Evolutionary conservation across 2,113 vertebrate species (phyloP).

Genomic region (Siniperca knerii): DNA sequence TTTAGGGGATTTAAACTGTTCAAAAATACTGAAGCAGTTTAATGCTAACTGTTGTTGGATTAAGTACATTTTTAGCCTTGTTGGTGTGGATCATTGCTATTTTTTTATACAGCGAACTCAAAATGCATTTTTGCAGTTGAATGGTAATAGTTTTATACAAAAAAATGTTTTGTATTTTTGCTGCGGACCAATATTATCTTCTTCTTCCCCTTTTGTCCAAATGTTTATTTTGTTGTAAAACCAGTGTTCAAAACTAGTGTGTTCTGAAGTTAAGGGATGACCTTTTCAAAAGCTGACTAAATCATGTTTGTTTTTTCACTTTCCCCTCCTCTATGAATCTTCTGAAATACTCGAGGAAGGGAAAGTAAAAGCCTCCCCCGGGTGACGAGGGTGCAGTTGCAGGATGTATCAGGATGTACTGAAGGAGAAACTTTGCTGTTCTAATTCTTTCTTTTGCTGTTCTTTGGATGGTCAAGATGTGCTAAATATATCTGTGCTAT

Average conservation of each 20-base stretch:
- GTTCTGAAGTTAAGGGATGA: constrained; percentile 47
- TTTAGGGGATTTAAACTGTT: constrained; percentile 31
- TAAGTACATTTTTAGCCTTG: constrained; percentile 50
- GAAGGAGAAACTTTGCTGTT: constrained; percentile 82
- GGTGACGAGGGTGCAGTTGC: constrained; percentile 50
- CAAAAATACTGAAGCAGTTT: constrained; percentile 5
- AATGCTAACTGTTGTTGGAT: constrained; percentile 40
- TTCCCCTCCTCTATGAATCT: constrained; percentile 5
- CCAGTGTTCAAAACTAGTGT: constrained; percentile 43
- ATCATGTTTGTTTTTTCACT: constrained; percentile 30
- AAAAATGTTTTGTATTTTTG: constrained; percentile 71
- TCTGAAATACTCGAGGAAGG: constrained; percentile 9
- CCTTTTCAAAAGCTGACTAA: constrained; percentile 33
- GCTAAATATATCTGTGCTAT: constrained; percentile 87
- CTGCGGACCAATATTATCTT: constrained; percentile 77
- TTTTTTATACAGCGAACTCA: constrained; percentile 64
- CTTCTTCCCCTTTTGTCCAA: constrained; percentile 4
- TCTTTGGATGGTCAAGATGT: constrained; percentile 87
- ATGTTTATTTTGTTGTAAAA: constrained; percentile 43
- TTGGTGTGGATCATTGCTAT: constrained; percentile 61
- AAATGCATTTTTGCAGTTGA: constrained; percentile 63
- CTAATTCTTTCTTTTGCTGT: constrained; percentile 85
- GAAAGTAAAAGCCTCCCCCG: constrained; percentile 3
- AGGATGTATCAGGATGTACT: constrained; percentile 72
- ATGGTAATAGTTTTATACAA: constrained; percentile 64